Base-by-base conservation (phyloP, 1,140 invertebrate species). In the Drosophila azteca region DNA sequence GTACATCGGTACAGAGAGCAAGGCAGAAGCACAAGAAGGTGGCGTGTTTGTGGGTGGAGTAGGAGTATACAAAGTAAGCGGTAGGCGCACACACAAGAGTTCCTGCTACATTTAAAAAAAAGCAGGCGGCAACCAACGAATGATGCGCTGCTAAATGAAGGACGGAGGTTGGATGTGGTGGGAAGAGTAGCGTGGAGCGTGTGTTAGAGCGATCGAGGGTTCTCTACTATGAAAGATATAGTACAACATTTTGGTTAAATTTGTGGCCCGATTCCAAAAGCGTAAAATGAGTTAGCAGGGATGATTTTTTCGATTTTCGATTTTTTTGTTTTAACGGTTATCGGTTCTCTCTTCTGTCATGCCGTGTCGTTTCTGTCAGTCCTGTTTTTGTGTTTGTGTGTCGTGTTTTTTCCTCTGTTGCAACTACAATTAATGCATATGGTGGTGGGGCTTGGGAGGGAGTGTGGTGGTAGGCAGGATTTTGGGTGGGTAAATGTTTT, bases 341-440 rank as follows among this genome's bases (percentile, higher is more conserved):
- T 66, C 57, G 55, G 24, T 52, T 59, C 20, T 41, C 49, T 52
- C 13, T 54, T 57, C 45, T 50, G 26, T 63, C 35, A 44, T 13
- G 35, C 49, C 54, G 43, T 52, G 24, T 26, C 4, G 24, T 26
- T 26, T 26, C 29, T 44, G 49, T 46, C 50, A 29, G n/a, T 73
- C 57, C 44, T 22, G 31, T 53, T 39, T 43, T 31, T 29, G 49
- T 71, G 67, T 68, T 50, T 70, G 54, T 55, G 31, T 68, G 24
- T 68, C 24, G 46, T 69, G 29, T 73, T 57, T 45, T 57, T 45
- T 46, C 43, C 70, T 9, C 78, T 76, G 77, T 52, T 80, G 77
- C 77, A 78, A 82, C 74, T 65, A 52, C 54, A 76, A 66, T 69
- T 59, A 66, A 76, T 75, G 64, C 66, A 75, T 73, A 17, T 62